Base-by-base conservation (phyloP, 2,888 invertebrate genomes). In the Melipona bicolor region DNA sequence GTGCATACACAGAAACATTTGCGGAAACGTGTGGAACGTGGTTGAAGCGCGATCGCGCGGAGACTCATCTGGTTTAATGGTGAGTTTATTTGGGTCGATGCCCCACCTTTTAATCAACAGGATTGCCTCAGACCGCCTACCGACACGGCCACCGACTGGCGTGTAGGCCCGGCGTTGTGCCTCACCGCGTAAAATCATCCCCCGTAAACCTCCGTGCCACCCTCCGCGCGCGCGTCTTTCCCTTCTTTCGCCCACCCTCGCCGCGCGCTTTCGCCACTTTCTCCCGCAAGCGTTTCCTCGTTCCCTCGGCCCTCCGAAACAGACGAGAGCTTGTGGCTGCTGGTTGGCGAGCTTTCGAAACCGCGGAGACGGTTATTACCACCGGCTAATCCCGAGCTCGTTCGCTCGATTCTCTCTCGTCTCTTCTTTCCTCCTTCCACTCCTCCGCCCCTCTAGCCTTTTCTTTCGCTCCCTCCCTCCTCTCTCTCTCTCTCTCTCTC, bases 61-160 rank as follows among this genome's bases (percentile, higher is more conserved):
- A 88, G 90, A 89, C 91, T 91, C 91, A 91, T 91, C 90, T 90
- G 90, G 90, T 91, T 91, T 91, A 91, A 91, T 91, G 91, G 90
- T 77, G 88, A 90, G 90, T 91, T 91, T 91, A 91, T 91, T 91
- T 91, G 90, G 90, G 88, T 90, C 91, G 91, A 91, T 91, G 90
- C 91, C 91, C 91, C 88, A 89, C 90, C 89, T 91, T 91, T 91
- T 91, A 90, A 90, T 90, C 91, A 91, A 91, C 89, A 89, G 90
- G 90, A 91, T 90, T 90, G 90, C 90, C 89, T 86, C 90, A 88
- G 90, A 87, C 89, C 90, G 90, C 90, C 89, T 90, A 90, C 89
- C 89, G 90, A 90, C 90, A 90, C 90, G 90, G 90, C 87, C 88
- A 88, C 88, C 83, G 87, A 88, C 88, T 83, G 77, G 79, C 83